Evolutionary conservation across 2,113 vertebrate species (phyloP).

Genomic region (Astur gentilis): DNA sequence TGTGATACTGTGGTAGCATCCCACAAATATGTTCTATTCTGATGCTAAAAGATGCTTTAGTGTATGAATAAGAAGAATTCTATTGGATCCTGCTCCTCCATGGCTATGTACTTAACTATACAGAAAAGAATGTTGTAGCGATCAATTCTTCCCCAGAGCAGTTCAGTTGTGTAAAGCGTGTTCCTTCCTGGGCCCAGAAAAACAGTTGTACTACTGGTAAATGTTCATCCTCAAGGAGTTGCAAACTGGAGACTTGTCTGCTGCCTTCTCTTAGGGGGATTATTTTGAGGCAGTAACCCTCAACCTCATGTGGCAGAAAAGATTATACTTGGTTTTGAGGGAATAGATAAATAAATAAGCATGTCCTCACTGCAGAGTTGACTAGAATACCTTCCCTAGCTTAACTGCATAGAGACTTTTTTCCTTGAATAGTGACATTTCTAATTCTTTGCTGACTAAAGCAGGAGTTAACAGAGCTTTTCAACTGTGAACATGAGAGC

Average conservation of each 20-base stretch:
- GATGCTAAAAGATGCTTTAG: neutral
- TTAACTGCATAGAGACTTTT: neutral
- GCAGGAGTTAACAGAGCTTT: neutral
- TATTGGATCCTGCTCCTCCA: neutral
- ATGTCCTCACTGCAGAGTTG: neutral
- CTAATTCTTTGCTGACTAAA: neutral
- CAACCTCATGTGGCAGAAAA: neutral
- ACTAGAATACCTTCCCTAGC: neutral
- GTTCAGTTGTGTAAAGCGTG: neutral
- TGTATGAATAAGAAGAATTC: neutral
- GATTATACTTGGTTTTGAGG: neutral
- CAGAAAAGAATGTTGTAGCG: neutral
- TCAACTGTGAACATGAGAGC: neutral
- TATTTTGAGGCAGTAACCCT: neutral
- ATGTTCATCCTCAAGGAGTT: neutral
- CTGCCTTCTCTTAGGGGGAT: neutral
- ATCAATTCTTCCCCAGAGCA: neutral
- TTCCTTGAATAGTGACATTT: neutral
- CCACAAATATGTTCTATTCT: neutral
- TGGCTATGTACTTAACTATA: neutral
- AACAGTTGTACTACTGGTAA: neutral
- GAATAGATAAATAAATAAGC: neutral
- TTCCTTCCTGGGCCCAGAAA: neutral
- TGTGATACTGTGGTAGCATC: neutral
- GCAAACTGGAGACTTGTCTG: neutral